Base-by-base conservation (phyloP, 2,888 invertebrate species). In the Stenolophus ochropezus region DNA sequence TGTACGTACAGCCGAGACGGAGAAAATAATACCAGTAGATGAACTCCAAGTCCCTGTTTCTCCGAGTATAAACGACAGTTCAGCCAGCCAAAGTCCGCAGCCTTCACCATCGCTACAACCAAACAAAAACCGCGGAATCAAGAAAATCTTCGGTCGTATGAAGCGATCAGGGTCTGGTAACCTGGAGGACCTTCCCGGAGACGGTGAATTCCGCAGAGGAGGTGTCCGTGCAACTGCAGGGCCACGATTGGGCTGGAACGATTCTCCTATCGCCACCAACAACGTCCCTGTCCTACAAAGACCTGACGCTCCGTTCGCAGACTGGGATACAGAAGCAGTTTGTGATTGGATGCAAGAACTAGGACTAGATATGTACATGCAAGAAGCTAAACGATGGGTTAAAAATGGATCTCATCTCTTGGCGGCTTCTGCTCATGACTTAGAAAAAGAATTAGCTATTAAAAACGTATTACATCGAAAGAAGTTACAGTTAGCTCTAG, bases 391-490 rank as follows among this genome's bases (percentile, higher is more conserved):
- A 85, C 91, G 94, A 78, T 98, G 97, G 97, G 93, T 97, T 0
- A 94, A 94, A 84, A 93, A 93, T 42, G 94, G 97, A 4, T 91
- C 94, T 8, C 95, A 96, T 83, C 89, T 99, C 47, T 93, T 96
- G 65, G 93, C 94, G 84, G 94, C 96, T 4, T 93, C 96, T 0
- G 92, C 94, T 4, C 91, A 92, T 84, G 95, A 97, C 85, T 93
- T 98, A 49, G 99, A 99, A 88, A 97, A 97, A 86, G 96, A 97
- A 87, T 90, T 97, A 6, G 94, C 93, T 76, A 92, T 97, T 58
- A 96, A 96, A 89, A 94, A 97, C 87, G 91, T 94, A 0, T 90
- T 99, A 85, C 98, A 99, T 87, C 93, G 96, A 83, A 99, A 99
- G 91, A 98, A 99, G 89, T 93, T 99, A 33, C 91, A 95, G 65